A percentile compares a stretch with the other conserved stretches of the same genome.
Conservation (phyloP, 2,888 invertebrate genomes). For the Diploptera punctata region DNA sequence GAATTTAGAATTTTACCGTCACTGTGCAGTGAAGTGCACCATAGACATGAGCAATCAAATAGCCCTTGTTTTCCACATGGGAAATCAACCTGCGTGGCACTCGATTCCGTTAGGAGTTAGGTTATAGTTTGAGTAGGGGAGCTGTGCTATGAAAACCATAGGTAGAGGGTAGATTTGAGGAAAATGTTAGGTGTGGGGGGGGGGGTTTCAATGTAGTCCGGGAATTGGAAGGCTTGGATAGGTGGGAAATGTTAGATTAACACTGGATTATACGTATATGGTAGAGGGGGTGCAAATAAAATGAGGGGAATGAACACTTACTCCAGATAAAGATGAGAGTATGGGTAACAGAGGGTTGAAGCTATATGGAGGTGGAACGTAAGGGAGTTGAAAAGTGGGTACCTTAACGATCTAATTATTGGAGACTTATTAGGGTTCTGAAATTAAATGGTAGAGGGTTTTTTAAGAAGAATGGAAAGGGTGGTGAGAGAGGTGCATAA, state of each 20-base stretch:
- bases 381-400: not conserved
- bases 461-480: not conserved
- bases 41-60: conserved; percentile 31
- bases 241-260: conserved; percentile 15
- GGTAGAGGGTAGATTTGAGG: not conserved
- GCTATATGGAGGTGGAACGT: not conserved
- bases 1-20: not conserved
- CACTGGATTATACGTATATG: not conserved
- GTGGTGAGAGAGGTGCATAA: conserved; percentile 2
- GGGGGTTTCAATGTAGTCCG: not conserved
- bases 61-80: conserved; percentile 35
- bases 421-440: conserved; percentile 28
- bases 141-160: not conserved
- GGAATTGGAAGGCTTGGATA: not conserved
- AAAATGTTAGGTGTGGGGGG: not conserved
- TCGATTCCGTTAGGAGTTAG: conserved; percentile 32
- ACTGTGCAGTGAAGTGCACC: not conserved
- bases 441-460: conserved; percentile 23
- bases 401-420: conserved; percentile 29
- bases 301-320: not conserved
- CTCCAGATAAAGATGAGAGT: not conserved
- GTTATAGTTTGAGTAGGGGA: conserved; percentile 1
- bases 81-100: conserved; percentile 33
- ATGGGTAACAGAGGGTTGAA: conserved; percentile 1
- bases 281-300: not conserved